phyloP scores from a whole-genome alignment of 1,140 invertebrate genomes.

The Procambarus virginalis region DNA sequence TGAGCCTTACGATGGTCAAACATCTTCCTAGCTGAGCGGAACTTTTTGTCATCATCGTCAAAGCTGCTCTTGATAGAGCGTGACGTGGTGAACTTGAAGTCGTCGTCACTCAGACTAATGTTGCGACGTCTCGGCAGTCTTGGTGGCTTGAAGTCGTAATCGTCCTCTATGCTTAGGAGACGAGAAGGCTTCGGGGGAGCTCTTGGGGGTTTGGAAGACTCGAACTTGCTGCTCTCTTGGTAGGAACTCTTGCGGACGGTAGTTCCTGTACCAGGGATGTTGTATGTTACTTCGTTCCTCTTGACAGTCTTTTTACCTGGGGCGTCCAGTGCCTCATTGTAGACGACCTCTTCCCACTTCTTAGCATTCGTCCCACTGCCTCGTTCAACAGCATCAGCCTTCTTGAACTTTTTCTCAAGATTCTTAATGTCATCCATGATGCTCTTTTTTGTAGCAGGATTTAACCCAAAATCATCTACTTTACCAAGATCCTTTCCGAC shows the following conservation, averaged over 20 bases:
- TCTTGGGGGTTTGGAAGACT: constrained; percentile 51
- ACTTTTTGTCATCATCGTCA: constrained; percentile 21
- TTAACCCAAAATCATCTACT: constrained; percentile 3
- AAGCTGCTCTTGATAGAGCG: constrained; percentile 8
- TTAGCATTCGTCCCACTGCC: not conserved
- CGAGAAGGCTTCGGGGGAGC: constrained; percentile 47
- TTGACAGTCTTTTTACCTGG: constrained; percentile 52
- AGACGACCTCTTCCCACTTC: constrained; percentile 55
- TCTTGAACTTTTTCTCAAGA: constrained; percentile 48
- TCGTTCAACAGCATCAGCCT: constrained; percentile 37
- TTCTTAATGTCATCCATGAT: constrained; percentile 37
- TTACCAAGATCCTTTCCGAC: constrained; percentile 11
- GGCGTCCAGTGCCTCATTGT: constrained; percentile 29
- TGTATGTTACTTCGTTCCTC: constrained; percentile 45
- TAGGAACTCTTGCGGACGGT: constrained; percentile 59
- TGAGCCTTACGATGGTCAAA: constrained; percentile 31
- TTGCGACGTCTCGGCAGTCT: constrained; percentile 35
- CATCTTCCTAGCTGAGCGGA: constrained; percentile 37
- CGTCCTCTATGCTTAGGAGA: constrained; percentile 54
- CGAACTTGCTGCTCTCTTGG: constrained; percentile 46
- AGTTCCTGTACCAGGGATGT: constrained; percentile 40
- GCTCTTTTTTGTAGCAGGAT: constrained; percentile 2
- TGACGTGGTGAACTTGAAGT: constrained; percentile 6
- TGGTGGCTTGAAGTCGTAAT: constrained; percentile 43
- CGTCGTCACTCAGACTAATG: constrained; percentile 38